phyloP scores from a whole-genome alignment of 1,140 invertebrate genomes.

The Globodera ellingtonae region DNA sequence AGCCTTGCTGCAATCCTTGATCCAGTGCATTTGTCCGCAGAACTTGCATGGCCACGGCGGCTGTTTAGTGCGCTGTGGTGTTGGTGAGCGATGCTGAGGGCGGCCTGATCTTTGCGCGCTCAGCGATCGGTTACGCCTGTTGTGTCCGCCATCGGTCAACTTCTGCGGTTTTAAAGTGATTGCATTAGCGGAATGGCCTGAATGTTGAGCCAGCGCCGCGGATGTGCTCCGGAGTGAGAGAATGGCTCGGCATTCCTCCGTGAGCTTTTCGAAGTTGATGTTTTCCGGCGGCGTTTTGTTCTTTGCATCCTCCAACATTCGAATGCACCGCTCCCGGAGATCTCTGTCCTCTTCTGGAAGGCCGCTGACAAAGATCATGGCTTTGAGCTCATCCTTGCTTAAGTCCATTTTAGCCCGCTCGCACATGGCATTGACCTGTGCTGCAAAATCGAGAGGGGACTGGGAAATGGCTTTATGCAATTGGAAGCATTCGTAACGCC shows the following conservation, averaged over 20 bases:
- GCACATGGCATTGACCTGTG: conserved; percentile 24
- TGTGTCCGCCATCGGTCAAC: not conserved
- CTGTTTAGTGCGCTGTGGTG: not conserved
- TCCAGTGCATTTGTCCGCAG: not conserved
- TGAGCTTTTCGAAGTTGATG: conserved; percentile 19
- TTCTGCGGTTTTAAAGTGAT: not conserved
- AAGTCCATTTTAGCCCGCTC: conserved; percentile 6
- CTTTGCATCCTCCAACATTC: conserved; percentile 6
- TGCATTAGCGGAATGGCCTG: conserved; percentile 2
- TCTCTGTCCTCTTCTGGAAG: conserved; percentile 13
- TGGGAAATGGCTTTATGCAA: not conserved
- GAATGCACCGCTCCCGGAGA: conserved; percentile 1
- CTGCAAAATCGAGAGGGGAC: not conserved
- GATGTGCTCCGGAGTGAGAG: conserved; percentile 12
- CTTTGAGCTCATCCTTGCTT: conserved; percentile 10
- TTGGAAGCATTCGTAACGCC: conserved; percentile 18
- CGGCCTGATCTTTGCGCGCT: not conserved
- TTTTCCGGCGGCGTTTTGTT: not conserved
- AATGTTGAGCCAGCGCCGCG: not conserved
- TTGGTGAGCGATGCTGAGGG: not conserved
- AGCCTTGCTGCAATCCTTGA: not conserved
- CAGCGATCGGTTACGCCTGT: not conserved
- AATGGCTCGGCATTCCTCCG: not conserved
- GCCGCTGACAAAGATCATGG: conserved; percentile 5
- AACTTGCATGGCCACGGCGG: not conserved